phyloP scores from a whole-genome alignment of 2,797 vertebrate genomes.

The Lindbergichthys nudifrons region DNA sequence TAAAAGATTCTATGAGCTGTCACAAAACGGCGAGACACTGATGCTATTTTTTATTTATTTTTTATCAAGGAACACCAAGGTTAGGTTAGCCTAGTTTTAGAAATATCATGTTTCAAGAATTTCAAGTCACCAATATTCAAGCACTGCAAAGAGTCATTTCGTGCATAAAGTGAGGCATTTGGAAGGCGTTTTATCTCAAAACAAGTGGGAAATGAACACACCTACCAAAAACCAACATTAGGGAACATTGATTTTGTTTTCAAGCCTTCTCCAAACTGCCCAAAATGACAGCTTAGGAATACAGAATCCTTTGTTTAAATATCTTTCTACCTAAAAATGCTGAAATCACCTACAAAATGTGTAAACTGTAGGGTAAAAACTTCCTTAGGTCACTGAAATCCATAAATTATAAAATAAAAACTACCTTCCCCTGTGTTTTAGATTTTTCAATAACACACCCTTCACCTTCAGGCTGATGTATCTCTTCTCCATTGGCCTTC shows the following conservation, averaged over 20 bases:
- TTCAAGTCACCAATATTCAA: background rate
- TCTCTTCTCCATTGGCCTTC: background rate
- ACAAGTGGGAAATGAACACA: background rate
- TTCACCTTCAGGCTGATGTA: no score
- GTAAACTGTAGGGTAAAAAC: background rate
- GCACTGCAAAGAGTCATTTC: background rate
- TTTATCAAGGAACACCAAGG: slow-evolving; percentile 19
- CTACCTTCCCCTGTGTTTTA: background rate
- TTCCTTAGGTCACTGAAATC: background rate
- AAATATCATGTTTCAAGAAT: no score
- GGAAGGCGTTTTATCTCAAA: background rate
- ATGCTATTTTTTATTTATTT: slow-evolving; percentile 21
- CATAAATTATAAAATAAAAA: background rate
- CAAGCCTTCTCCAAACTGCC: background rate
- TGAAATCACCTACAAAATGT: background rate
- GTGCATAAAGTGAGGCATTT: background rate
- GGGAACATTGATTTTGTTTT: background rate
- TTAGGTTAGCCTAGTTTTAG: slow-evolving; percentile 21
- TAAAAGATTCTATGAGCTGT: slow-evolving; percentile 33
- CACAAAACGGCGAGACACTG: slow-evolving; percentile 17
- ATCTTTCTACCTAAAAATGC: background rate
- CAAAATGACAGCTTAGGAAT: background rate
- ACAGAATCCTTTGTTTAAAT: background rate
- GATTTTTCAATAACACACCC: background rate
- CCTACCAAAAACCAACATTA: background rate